Evolutionary conservation across 2,113 vertebrate species (phyloP), one percentile per base, ranked within the genome.

Genomic region (Lagenorhynchus albirostris): DNA sequence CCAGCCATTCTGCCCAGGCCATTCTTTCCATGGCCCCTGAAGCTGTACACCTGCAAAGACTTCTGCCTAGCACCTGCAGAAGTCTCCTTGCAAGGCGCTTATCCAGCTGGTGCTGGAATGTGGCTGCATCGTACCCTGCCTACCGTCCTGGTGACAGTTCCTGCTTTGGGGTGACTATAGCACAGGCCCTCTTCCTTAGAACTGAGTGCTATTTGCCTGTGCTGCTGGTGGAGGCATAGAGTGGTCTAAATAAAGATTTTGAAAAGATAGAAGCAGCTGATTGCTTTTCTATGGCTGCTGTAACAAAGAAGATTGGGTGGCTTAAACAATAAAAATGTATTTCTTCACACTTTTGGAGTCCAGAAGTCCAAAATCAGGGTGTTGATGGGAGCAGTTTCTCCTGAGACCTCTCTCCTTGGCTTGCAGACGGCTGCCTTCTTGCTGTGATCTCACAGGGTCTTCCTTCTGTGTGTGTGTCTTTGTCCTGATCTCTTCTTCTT

Each of bases 121-220:
- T 31, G n/a, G 23, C 29, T 17, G 25, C 26, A 14, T 21, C 8
- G 1, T 63, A 29, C 25, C 10, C 60, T 9, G 5, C 8, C 29
- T 17, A 1, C 17, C 21, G 4, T 3, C 29, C 29, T 18, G 6
- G 26, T 23, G 65, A 44, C 68, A 29, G 23, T 21, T 3, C 7
- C 25, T 62, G 21, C 60, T 79, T 55, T 89, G 36, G 8, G 11
- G 26, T 76, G 6, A 50, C 31, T 2, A 15, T 7, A 11, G 21
- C 11, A 62, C 13, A 79, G 15, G 33, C n/a, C 21, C 38, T 80
- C 33, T 13, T 41, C 13, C 21, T 79, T 15, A 25, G 8, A 70
- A 33, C 60, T 8, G 38, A 18, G 23, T 2, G 2, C 6, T 0
- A 1, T 21, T 47, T 1, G 10, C 14, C 6, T 20, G 1, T 2